phyloP scores from a whole-genome alignment of 1,140 invertebrate species.

The Asobara japonica region DNA sequence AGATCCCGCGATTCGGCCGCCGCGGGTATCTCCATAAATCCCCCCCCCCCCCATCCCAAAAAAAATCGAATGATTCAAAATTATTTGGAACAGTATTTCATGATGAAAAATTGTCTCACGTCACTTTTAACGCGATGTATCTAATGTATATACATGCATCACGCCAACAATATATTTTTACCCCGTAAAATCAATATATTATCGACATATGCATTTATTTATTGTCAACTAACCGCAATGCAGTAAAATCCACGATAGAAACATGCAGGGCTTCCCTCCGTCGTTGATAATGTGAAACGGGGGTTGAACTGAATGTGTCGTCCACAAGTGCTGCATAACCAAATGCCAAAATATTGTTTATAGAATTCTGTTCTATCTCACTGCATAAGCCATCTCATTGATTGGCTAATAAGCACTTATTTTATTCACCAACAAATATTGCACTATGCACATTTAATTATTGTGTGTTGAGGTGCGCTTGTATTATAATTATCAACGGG shows the following conservation, averaged over 20 bases:
- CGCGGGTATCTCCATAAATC: too few species aligned
- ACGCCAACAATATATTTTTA: neutral
- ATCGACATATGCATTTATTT: neutral
- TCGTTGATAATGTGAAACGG: slow-evolving; percentile 43
- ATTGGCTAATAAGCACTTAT: too few species aligned
- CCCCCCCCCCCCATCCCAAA: too few species aligned
- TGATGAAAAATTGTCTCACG: too few species aligned
- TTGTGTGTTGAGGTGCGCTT: too few species aligned
- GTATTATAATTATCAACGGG: neutral
- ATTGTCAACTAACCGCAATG: slow-evolving; percentile 53
- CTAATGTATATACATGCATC: neutral
- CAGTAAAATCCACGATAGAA: slow-evolving; percentile 47
- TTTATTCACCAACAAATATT: neutral
- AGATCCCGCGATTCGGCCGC: too few species aligned
- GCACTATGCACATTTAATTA: neutral
- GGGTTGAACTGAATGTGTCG: slow-evolving; percentile 50
- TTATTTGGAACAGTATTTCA: too few species aligned
- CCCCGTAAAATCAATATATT: neutral
- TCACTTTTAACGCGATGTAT: too few species aligned
- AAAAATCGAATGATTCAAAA: too few species aligned
- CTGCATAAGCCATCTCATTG: neutral
- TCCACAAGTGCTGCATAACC: slow-evolving; percentile 53
- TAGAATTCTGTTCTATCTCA: slow-evolving; percentile 24
- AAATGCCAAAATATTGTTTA: slow-evolving; percentile 31
- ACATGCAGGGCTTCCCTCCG: slow-evolving; percentile 46